Evolutionary conservation across 2,797 vertebrate genomes (phyloP), one percentile per base, ranked within the genome.

Genomic region (Syncerus caffer): DNA sequence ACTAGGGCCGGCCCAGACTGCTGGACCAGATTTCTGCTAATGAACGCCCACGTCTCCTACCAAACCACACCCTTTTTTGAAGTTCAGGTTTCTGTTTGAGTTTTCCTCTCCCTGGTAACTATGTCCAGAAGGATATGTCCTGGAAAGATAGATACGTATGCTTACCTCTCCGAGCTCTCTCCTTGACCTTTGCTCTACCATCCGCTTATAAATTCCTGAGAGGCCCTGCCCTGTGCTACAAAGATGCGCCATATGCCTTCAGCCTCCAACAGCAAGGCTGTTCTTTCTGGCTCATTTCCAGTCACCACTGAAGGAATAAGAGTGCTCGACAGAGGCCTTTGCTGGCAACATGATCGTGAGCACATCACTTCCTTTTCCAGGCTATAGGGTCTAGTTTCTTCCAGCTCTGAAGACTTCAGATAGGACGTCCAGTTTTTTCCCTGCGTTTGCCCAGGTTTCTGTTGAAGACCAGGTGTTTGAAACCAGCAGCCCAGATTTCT

Each of bases 51-150:
- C 16, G 29, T 83, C 57, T 58, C 64, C 67, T 74, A 42, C 45
- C 90, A 89, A 58, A 67, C 71, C 51, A 60, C 58, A 57, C 83
- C 85, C 84, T 25, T 90, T 90, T 85, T 79, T 80, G 47, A 97
- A 93, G 64, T 96, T 95, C 34, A 74, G 85, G 25, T 95, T 96
- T 95, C 84, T 96, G 51, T 80, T 92, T 90, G 58, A 27, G 45
- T 91, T 85, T 97, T 84, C 34, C 62, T 90, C n/a, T 97, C 25
- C 55, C 34, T 85, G 45, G 74, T 83, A 86, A 50, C 74, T 12
- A 14, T 47, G 42, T 51, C 42, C 47, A 50, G 55, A 34, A 74
- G 53, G 34, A 42, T 82, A 45, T 45, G 51, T 82, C n/a, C 76
- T 34, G 60, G 60, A 80, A 94, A 51, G 85, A 45, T 19, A 29